Evolutionary conservation across 2,888 invertebrate genomes (phyloP), one percentile per base, ranked within the genome.

Genomic region (Chymomyza amoena): DNA sequence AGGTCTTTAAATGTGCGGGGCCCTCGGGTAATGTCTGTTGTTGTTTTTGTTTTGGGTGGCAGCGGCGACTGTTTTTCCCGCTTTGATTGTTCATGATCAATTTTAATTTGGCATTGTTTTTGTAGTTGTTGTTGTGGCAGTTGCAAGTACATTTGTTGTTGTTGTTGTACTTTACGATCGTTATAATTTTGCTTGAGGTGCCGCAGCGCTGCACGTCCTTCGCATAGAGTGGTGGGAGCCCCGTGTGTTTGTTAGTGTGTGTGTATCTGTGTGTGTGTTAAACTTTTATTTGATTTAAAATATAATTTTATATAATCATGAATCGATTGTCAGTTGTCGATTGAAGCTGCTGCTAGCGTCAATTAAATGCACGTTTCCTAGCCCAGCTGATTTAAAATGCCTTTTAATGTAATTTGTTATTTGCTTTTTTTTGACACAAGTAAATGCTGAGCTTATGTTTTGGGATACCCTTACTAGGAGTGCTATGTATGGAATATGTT

Each of bases 271-370:
- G 69, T 74, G 83, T 72, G 69, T 75, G 75, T 78, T 79, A 81
- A 74, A 72, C 74, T 75, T 68, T 78, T 86, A 78, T 85, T 85
- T 85, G 88, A 85, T 84, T 85, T 88, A 81, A 85, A 84, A 84
- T 86, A 85, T 88, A 85, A 86, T 85, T 85, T 85, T 85, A 78
- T 85, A 79, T 88, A 85, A 85, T 88, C 88, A 80, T 80, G 80
- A 72, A 74, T n/a, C 50, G 39, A 20, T 61, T 61, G 32, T 28
- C 45, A 45, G 59, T 69, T 64, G 66, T 25, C n/a, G 28, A 56
- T 51, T 18, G 66, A 45, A 62, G 78, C 68, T 69, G 69, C 68
- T 74, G 66, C 75, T 76, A 81, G 85, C 85, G 81, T 74, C 83
- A 87, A 87, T 83, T 83, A 83, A 83, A 82, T 83, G 83, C 83